Percentiles rank a stretch among this genome's conserved stretches.
Evolutionary conservation across 1,140 invertebrate species (phyloP).

Genomic region (Chelonus insularis): DNA sequence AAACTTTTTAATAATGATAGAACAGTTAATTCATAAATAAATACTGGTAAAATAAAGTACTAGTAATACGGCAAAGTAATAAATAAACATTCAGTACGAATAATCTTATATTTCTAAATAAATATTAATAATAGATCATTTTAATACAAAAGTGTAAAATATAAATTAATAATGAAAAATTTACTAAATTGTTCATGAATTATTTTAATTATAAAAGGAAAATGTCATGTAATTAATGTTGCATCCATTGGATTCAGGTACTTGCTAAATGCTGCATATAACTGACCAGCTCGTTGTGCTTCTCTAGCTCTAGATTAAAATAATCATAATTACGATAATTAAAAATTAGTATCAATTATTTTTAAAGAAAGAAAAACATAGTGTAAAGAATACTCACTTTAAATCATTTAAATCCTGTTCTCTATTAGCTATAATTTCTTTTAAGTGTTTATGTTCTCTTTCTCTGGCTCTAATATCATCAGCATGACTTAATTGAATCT

Average conservation of each 20-base stretch:
- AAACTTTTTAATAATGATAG: no score
- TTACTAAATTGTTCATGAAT: not conserved
- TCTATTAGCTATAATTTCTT: constrained; percentile 40
- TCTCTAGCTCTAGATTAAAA: constrained; percentile 42
- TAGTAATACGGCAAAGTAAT: no score
- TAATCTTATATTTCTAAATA: no score
- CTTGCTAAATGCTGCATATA: constrained; percentile 54
- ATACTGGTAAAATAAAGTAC: no score
- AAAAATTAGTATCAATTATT: constrained; percentile 7
- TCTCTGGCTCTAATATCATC: constrained; percentile 41
- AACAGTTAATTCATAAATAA: no score
- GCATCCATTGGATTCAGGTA: constrained; percentile 46
- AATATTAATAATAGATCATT: no score
- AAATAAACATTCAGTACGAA: no score
- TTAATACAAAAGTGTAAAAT: no score
- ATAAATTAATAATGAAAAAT: no score
- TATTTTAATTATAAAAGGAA: not conserved
- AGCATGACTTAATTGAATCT: constrained; percentile 40
- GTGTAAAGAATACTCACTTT: constrained; percentile 37
- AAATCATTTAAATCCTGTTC: constrained; percentile 45
- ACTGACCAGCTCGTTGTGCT: constrained; percentile 46
- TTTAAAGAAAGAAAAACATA: constrained; percentile 16
- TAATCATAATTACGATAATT: not conserved
- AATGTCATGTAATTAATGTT: constrained; percentile 22
- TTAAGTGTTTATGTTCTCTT: constrained; percentile 40